These are phyloP conservation scores for Dynastes grantii DNA, from an alignment of 2,888 invertebrate genomes.

Conservation along the genomic window DNA sequence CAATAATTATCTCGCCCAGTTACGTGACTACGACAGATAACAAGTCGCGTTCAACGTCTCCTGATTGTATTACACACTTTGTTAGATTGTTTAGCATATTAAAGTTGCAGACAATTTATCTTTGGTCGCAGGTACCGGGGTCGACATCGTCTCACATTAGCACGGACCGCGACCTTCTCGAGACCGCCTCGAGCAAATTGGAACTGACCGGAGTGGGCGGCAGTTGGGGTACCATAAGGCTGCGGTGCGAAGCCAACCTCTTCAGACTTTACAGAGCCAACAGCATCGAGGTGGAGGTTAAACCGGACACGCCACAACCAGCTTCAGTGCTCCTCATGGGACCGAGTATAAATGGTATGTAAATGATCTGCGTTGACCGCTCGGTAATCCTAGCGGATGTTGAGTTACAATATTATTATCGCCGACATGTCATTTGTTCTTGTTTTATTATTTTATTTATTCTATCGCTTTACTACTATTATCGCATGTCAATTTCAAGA, in stretches of 20 bases:
- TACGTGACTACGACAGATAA: too few relatives aligned
- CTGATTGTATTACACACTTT: background rate
- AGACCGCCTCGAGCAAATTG: conserved; percentile 75
- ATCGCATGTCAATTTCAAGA: background rate
- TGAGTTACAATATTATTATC: background rate
- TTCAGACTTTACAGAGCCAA: conserved; percentile 77
- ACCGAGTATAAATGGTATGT: conserved; percentile 62
- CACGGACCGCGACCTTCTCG: conserved; percentile 75
- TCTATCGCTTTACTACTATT: background rate
- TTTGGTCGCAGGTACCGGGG: conserved; percentile 73
- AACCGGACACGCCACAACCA: conserved; percentile 76
- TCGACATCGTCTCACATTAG: conserved; percentile 75
- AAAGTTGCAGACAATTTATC: conserved; percentile 31
- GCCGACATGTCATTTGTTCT: background rate
- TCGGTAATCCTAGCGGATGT: conserved; percentile 5
- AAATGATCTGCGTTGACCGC: conserved; percentile 15
- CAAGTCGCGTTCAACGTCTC: too few relatives aligned
- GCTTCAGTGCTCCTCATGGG: conserved; percentile 75
- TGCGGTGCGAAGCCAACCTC: conserved; percentile 78
- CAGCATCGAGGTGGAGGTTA: conserved; percentile 75
- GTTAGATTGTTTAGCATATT: conserved; percentile 10
- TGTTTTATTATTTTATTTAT: background rate
- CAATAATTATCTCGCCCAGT: too few relatives aligned
- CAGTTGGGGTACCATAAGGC: conserved; percentile 74
- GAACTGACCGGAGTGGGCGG: conserved; percentile 74